A percentile compares a stretch with the other conserved stretches of the same genome.
These are phyloP conservation scores for Automeris io DNA, from an alignment of 2,888 invertebrate genomes.

Conservation along the genomic window DNA sequence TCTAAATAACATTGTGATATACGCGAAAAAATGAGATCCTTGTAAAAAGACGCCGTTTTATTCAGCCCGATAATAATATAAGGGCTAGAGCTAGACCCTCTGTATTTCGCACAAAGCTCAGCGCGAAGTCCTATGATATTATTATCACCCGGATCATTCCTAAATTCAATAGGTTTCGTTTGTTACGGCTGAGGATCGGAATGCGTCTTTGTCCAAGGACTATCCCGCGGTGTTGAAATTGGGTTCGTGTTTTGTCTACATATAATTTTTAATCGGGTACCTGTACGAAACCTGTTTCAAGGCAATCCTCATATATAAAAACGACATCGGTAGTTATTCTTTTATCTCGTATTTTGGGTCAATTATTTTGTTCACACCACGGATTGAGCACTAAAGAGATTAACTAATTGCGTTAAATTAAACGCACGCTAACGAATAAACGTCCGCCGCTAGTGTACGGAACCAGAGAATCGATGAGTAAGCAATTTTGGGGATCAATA, in stretches of 20 bases:
- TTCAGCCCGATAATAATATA: neutral
- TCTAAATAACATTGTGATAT: too few relatives aligned
- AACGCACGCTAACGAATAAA: constrained; percentile 38
- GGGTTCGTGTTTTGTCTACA: constrained; percentile 58
- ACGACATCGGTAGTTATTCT: constrained; percentile 35
- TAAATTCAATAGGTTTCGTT: constrained; percentile 27
- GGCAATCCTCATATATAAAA: constrained; percentile 50
- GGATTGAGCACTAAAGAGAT: constrained; percentile 29
- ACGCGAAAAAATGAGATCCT: neutral
- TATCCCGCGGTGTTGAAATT: constrained; percentile 50
- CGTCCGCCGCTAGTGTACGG: constrained; percentile 26
- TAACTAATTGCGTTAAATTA: constrained; percentile 39
- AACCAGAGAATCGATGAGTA: constrained; percentile 35
- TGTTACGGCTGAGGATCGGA: constrained; percentile 47
- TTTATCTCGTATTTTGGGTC: constrained; percentile 42
- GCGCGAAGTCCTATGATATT: constrained; percentile 10
- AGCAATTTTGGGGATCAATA: constrained; percentile 34
- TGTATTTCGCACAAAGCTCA: constrained; percentile 13
- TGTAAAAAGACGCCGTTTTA: neutral
- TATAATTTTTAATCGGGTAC: constrained; percentile 68
- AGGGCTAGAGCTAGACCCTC: neutral
- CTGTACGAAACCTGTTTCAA: constrained; percentile 66
- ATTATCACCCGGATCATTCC: constrained; percentile 22
- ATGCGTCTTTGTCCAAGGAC: constrained; percentile 59
- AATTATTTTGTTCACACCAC: constrained; percentile 30